Conservation (phyloP, 2,888 invertebrate genomes). For the Lycia hirtaria region DNA sequence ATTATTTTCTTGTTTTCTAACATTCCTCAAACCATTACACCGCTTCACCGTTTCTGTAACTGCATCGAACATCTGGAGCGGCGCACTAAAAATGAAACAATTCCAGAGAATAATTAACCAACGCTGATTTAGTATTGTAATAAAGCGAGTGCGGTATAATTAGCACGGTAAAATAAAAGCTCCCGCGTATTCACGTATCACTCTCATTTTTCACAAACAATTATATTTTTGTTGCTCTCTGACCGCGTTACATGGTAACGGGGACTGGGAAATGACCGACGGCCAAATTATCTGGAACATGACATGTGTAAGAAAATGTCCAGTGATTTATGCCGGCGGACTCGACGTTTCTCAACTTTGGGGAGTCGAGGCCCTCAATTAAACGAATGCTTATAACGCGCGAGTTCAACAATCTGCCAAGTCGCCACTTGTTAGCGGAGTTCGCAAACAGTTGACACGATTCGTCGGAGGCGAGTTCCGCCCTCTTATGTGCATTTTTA, state of each 20-base stretch:
- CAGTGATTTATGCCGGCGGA: slow-evolving; percentile 43
- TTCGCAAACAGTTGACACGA: slow-evolving; percentile 66
- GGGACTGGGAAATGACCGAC: slow-evolving; percentile 46
- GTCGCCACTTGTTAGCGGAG: slow-evolving; percentile 63
- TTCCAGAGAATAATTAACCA: slow-evolving; percentile 33
- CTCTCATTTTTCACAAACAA: slow-evolving; percentile 52
- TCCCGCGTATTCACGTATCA: slow-evolving; percentile 50
- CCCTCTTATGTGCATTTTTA: slow-evolving; percentile 62
- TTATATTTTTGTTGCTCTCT: slow-evolving; percentile 56
- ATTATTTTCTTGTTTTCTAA: slow-evolving; percentile 22
- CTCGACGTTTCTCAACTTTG: slow-evolving; percentile 46
- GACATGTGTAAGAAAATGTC: slow-evolving; percentile 39
- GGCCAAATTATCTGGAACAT: slow-evolving; percentile 42
- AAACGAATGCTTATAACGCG: slow-evolving; percentile 53
- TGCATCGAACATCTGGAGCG: slow-evolving; percentile 27
- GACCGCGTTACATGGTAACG: slow-evolving; percentile 59
- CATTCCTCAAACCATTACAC: slow-evolving; percentile 14
- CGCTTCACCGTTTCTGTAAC: slow-evolving; percentile 28
- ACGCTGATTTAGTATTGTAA: slow-evolving; percentile 33
- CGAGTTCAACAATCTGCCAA: slow-evolving; percentile 56
- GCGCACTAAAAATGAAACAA: slow-evolving; percentile 23
- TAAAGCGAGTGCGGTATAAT: slow-evolving; percentile 34
- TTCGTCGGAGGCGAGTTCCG: slow-evolving; percentile 54
- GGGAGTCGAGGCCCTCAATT: slow-evolving; percentile 52
- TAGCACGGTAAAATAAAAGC: slow-evolving; percentile 47